phyloP scores from a whole-genome alignment of 1,140 invertebrate genomes.

The Platorchestia sp. region DNA sequence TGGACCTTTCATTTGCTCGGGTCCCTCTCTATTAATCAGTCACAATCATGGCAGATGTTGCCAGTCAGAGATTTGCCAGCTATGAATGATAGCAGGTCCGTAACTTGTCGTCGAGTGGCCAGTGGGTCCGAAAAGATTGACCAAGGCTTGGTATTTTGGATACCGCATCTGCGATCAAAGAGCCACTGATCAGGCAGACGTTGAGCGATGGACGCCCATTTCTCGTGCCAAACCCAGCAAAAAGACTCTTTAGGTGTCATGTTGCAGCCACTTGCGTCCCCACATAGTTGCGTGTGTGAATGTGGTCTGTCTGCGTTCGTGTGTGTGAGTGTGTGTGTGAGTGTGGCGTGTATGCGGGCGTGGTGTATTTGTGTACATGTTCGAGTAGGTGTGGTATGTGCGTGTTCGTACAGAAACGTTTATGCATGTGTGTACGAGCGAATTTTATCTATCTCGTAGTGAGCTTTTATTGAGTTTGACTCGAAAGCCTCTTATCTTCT shows the following conservation, averaged over 20 bases:
- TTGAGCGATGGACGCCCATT: constrained; percentile 2
- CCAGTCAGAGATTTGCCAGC: not conserved
- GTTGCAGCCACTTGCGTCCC: not conserved
- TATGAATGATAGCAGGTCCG: not conserved
- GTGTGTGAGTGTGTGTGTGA: no score
- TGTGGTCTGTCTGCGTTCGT: no score
- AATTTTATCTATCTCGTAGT: no score
- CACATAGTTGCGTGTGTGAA: no score
- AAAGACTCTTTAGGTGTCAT: not conserved
- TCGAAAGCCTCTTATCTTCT: no score
- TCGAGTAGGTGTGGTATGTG: no score
- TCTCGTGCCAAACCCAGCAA: not conserved
- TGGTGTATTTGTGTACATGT: no score
- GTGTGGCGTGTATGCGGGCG: no score
- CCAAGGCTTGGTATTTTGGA: not conserved
- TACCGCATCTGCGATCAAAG: constrained; percentile 12
- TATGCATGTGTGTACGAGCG: no score
- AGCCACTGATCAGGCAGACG: constrained; percentile 1
- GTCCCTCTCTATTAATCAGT: not conserved
- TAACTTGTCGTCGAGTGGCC: not conserved
- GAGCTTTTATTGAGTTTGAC: no score
- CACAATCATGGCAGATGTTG: not conserved
- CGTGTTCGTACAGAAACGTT: no score
- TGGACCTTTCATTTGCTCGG: not conserved
- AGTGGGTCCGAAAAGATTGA: not conserved